These are phyloP conservation scores for Fregetta grallaria DNA, from an alignment of 2,113 vertebrate species.

Conservation along the genomic window DNA sequence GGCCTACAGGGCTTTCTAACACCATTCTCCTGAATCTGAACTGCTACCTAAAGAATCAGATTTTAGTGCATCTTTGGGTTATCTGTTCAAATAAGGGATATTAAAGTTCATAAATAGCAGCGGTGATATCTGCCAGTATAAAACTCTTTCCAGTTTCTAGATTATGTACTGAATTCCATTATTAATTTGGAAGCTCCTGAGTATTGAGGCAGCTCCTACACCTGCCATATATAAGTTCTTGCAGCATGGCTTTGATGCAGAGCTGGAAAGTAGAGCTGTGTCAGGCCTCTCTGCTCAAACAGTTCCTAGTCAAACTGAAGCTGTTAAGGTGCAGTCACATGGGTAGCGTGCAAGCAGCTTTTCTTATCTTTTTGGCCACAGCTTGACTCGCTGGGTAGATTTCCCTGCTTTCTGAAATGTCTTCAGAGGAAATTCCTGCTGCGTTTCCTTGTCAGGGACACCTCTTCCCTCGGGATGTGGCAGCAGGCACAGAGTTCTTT, in stretches of 20 bases:
- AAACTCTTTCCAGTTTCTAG: background rate
- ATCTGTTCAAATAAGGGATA: background rate
- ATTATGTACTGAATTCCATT: background rate
- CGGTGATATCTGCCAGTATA: background rate
- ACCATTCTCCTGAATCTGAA: background rate
- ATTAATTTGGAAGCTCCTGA: background rate
- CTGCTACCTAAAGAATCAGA: background rate
- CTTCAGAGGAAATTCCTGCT: background rate
- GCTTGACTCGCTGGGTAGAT: background rate
- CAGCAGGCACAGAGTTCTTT: background rate
- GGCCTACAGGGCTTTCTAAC: background rate
- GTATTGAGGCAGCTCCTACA: background rate
- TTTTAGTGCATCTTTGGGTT: background rate
- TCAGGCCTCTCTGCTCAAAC: background rate
- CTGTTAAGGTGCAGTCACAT: background rate
- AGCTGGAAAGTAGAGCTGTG: background rate
- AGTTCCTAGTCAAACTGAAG: background rate
- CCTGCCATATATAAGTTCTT: background rate
- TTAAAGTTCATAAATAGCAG: background rate
- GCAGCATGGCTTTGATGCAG: background rate
- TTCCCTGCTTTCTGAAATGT: background rate
- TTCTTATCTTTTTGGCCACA: background rate
- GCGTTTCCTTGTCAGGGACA: background rate
- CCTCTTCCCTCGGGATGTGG: background rate
- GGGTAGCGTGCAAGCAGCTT: background rate